These are phyloP conservation scores for Lepas anatifera DNA, from an alignment of 2,888 invertebrate genomes.

Conservation along the genomic window DNA sequence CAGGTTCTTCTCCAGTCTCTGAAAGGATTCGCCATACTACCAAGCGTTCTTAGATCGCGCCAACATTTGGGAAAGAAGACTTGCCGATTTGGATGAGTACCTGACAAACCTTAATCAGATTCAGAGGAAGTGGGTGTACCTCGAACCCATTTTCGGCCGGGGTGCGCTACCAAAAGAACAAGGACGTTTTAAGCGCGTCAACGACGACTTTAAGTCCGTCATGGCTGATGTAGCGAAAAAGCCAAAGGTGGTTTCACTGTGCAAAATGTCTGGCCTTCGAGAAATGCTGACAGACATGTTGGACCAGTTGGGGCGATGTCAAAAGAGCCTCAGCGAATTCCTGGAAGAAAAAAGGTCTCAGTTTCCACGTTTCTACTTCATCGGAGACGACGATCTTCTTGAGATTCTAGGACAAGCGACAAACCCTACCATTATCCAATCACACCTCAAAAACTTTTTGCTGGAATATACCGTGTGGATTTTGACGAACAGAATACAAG, in stretches of 20 bases:
- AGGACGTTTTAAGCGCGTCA: slow-evolving; percentile 64
- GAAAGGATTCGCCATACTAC: slow-evolving; percentile 69
- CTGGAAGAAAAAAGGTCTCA: slow-evolving; percentile 87
- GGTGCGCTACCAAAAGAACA: slow-evolving; percentile 63
- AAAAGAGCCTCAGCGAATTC: slow-evolving; percentile 86
- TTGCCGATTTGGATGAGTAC: slow-evolving; percentile 62
- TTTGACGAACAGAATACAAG: slow-evolving; percentile 46
- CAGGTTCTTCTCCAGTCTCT: slow-evolving; percentile 67
- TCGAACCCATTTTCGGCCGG: slow-evolving; percentile 87
- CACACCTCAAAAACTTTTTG: slow-evolving; percentile 94
- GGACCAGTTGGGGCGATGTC: slow-evolving; percentile 77
- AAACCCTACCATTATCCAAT: slow-evolving; percentile 72
- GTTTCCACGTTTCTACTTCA: slow-evolving; percentile 92
- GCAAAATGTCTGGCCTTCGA: slow-evolving; percentile 53
- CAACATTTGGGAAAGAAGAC: slow-evolving; percentile 62
- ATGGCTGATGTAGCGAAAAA: slow-evolving; percentile 69
- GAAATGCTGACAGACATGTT: slow-evolving; percentile 65
- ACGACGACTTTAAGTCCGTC: slow-evolving; percentile 74
- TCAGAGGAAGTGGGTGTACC: slow-evolving; percentile 84
- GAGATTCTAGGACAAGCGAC: slow-evolving; percentile 84
- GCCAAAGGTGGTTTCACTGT: slow-evolving; percentile 60
- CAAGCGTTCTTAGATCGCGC: slow-evolving; percentile 68
- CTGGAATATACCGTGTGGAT: slow-evolving; percentile 67
- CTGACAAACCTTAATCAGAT: slow-evolving; percentile 63
- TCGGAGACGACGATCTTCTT: slow-evolving; percentile 93